phyloP scores from a whole-genome alignment of 2,797 vertebrate genomes.

The Lepilemur ruficaudatus region DNA sequence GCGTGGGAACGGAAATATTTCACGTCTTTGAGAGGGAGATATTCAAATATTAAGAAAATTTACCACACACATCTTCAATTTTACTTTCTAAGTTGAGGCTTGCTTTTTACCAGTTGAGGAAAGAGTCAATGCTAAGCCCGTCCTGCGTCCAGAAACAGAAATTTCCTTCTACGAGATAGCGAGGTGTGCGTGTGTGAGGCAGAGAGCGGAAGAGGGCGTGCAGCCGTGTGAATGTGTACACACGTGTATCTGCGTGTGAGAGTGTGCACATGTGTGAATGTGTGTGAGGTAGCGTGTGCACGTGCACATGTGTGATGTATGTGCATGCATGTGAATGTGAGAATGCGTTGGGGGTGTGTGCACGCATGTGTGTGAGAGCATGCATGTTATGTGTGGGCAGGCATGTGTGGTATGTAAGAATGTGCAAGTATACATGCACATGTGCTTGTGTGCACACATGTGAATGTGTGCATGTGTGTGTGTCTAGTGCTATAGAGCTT shows the following conservation, averaged over 20 bases:
- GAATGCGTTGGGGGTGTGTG: too few relatives aligned
- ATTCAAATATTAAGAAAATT: background rate
- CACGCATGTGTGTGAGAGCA: background rate
- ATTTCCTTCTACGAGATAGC: background rate
- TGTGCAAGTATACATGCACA: accelerated
- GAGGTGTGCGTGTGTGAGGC: background rate
- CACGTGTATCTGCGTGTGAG: too few relatives aligned
- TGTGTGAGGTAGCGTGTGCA: too few relatives aligned
- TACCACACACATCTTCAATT: background rate
- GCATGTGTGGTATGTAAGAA: accelerated
- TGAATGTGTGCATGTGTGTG: accelerated
- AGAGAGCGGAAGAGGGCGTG: background rate
- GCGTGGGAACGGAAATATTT: background rate
- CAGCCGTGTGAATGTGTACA: too few relatives aligned
- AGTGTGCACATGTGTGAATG: too few relatives aligned
- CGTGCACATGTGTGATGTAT: accelerated
- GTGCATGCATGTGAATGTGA: background rate
- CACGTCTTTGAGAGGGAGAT: background rate
- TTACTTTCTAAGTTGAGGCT: background rate
- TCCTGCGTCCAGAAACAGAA: background rate
- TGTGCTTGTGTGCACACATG: background rate
- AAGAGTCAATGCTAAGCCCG: background rate
- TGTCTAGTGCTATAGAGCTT: background rate
- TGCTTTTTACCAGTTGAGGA: background rate
- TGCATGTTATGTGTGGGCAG: background rate